A percentile compares a stretch with the other conserved stretches of the same genome.
phyloP scores from a whole-genome alignment of 2,888 invertebrate species.

The Antitype chi region DNA sequence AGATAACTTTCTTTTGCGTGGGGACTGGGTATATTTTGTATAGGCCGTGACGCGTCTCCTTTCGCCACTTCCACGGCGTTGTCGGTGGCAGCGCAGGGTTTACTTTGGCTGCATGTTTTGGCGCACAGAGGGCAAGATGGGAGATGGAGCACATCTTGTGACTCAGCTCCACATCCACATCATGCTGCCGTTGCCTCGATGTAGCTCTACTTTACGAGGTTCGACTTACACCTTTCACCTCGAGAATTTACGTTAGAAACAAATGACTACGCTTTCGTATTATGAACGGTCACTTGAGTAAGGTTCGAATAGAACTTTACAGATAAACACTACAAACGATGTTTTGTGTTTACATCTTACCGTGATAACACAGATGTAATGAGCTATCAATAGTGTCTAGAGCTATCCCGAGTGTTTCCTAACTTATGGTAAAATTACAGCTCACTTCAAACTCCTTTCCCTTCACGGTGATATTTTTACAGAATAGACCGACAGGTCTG shows the following conservation, averaged over 20 bases:
- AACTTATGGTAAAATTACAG: neutral
- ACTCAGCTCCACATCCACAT: too few species aligned
- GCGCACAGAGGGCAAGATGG: too few species aligned
- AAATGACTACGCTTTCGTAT: neutral
- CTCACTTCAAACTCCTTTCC: neutral
- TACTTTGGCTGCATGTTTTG: too few species aligned
- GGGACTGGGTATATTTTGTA: too few species aligned
- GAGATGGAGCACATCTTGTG: too few species aligned
- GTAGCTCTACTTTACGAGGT: too few species aligned
- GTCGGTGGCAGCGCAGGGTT: too few species aligned
- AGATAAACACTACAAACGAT: neutral
- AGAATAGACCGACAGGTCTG: neutral
- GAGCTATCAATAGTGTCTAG: neutral
- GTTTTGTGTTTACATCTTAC: neutral
- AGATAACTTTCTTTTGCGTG: too few species aligned
- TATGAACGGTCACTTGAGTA: neutral
- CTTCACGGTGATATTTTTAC: neutral
- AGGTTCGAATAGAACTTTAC: neutral
- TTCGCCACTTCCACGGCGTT: too few species aligned
- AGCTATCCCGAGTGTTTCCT: neutral
- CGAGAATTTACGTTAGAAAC: neutral
- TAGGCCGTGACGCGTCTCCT: too few species aligned
- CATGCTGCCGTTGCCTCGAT: too few species aligned
- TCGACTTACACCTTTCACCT: too few species aligned
- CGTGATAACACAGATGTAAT: neutral